Conservation (phyloP, 2,113 vertebrate genomes). For the Bubo bubo region DNA sequence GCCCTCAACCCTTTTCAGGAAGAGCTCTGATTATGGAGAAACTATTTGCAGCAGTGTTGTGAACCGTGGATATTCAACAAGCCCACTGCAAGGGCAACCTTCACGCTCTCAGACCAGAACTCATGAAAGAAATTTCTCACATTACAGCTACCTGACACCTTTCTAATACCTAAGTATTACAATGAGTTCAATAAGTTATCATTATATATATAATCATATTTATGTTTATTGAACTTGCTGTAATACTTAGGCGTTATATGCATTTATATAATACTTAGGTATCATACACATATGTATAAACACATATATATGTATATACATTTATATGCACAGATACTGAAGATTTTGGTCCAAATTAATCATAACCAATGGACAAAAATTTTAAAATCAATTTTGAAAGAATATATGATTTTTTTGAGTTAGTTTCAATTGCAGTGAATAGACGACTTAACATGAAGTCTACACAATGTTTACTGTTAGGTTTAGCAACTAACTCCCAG, state of each 20-base stretch:
- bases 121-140: not conserved
- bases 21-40: not conserved
- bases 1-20: not conserved
- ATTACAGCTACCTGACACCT: not conserved
- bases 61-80: not conserved
- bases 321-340: not conserved
- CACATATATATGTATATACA: not conserved
- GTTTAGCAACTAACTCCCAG: not conserved
- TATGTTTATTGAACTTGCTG: not conserved
- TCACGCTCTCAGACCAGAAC: not conserved
- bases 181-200: not conserved
- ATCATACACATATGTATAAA: not conserved
- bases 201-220: not conserved
- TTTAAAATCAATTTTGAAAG: not conserved
- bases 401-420: fast-evolving
- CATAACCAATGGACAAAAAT: not conserved
- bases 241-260: not conserved
- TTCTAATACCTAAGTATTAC: not conserved
- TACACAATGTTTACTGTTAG: not conserved
- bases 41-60: not conserved
- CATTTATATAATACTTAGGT: no score
- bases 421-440: not conserved
- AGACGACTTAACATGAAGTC: not conserved
- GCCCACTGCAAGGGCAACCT: not conserved
- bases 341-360: not conserved